Conservation (phyloP, 2,113 vertebrate species). For the Phalacrocorax aristotelis region DNA sequence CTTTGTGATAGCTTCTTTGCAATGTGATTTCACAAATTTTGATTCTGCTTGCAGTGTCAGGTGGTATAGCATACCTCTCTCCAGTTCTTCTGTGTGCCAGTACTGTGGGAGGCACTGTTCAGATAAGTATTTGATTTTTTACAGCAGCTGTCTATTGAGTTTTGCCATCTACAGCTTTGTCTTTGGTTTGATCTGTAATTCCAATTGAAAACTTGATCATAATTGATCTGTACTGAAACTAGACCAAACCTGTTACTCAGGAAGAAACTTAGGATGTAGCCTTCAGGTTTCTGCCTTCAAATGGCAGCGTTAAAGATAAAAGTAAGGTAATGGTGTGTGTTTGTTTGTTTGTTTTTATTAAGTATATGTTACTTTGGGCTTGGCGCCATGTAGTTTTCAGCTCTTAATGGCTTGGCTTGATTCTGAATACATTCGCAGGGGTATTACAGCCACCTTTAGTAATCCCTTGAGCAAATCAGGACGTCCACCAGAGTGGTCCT, state of each 20-base stretch:
- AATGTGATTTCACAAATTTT: not conserved
- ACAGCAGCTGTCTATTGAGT: not conserved
- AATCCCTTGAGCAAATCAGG: not conserved
- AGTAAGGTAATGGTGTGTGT: not conserved
- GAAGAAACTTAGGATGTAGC: not conserved
- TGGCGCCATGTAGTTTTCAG: not conserved
- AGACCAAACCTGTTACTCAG: not conserved
- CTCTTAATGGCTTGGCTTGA: not conserved
- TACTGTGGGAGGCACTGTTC: not conserved
- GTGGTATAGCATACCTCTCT: not conserved
- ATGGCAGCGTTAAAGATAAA: not conserved
- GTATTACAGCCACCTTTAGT: not conserved
- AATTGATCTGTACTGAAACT: not conserved
- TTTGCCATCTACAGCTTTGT: not conserved
- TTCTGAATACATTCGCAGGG: not conserved
- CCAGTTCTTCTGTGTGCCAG: not conserved
- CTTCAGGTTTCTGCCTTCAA: not conserved
- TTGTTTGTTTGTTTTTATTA: not conserved
- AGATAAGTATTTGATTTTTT: not conserved
- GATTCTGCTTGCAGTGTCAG: not conserved
- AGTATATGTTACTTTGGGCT: not conserved
- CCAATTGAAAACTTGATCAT: not conserved
- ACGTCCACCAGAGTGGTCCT: rapidly evolving
- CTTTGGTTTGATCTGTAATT: not conserved
- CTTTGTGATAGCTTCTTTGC: not conserved